phyloP scores from a whole-genome alignment of 2,888 invertebrate species.

The Machimus rusticus region DNA sequence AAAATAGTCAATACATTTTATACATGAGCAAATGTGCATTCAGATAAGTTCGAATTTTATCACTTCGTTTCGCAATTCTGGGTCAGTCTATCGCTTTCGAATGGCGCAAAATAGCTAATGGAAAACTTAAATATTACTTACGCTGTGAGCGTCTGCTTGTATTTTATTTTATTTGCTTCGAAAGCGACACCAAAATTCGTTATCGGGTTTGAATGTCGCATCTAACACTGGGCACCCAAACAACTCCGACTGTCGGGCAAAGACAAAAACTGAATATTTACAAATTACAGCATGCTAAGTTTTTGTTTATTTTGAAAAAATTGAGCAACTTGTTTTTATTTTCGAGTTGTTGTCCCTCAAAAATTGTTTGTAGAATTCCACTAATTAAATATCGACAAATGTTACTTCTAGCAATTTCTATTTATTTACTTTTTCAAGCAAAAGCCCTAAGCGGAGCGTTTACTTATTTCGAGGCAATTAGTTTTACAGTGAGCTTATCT shows the following conservation, averaged over 20 bases:
- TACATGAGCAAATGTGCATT: background rate
- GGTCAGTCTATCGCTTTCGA: background rate
- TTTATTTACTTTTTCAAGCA: background rate
- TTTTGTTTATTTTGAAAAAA: background rate
- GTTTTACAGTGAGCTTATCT: background rate
- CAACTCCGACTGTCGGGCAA: background rate
- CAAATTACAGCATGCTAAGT: background rate
- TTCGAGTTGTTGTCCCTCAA: background rate
- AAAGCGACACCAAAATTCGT: background rate
- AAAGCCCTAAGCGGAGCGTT: background rate
- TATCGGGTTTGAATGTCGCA: background rate
- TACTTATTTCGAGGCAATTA: background rate
- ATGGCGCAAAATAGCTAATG: background rate
- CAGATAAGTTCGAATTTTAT: background rate
- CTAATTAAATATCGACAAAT: background rate
- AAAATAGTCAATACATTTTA: background rate
- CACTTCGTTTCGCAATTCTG: background rate
- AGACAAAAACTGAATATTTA: background rate
- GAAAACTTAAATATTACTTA: background rate
- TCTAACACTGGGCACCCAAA: background rate
- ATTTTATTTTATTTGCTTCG: background rate
- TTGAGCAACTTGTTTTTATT: background rate
- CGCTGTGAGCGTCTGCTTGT: background rate
- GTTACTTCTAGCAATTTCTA: background rate
- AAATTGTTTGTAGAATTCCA: background rate